Evolutionary conservation across 2,888 invertebrate species (phyloP).

Genomic region (Cephalotes varians): DNA sequence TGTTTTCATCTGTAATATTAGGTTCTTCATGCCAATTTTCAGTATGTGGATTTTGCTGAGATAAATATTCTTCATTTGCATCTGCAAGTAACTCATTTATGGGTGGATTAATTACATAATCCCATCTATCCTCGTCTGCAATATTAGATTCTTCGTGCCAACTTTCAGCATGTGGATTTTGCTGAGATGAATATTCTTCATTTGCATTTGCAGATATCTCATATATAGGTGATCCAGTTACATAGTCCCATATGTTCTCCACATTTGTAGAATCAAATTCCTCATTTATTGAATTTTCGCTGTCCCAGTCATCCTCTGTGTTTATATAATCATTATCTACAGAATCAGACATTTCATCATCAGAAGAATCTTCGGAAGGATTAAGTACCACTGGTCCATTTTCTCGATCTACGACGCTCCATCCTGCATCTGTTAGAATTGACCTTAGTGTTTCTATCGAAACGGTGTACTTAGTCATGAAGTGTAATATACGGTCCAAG

Average conservation of each 20-base stretch:
- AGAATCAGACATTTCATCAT: neutral
- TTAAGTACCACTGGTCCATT: constrained; percentile 73
- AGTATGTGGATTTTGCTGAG: neutral
- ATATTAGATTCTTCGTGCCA: neutral
- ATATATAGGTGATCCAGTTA: neutral
- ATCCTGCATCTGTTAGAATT: constrained; percentile 73
- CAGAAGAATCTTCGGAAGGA: constrained; percentile 53
- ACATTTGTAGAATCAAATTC: neutral
- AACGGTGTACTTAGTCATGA: constrained; percentile 47
- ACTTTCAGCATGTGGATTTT: neutral
- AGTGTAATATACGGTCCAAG: neutral
- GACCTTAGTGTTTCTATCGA: constrained; percentile 70
- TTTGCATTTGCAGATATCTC: neutral
- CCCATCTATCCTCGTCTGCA: neutral
- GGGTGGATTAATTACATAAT: neutral
- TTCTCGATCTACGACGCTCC: constrained; percentile 71
- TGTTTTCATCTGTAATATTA: constrained; percentile 17
- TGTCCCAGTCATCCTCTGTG: neutral
- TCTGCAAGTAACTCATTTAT: neutral
- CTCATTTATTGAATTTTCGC: neutral
- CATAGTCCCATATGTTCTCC: neutral
- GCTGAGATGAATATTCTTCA: neutral
- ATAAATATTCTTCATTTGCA: neutral
- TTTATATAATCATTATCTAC: neutral
- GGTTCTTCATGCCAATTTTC: neutral